Evolutionary conservation across 2,113 vertebrate species (phyloP).

Genomic region (Rattus rattus): DNA sequence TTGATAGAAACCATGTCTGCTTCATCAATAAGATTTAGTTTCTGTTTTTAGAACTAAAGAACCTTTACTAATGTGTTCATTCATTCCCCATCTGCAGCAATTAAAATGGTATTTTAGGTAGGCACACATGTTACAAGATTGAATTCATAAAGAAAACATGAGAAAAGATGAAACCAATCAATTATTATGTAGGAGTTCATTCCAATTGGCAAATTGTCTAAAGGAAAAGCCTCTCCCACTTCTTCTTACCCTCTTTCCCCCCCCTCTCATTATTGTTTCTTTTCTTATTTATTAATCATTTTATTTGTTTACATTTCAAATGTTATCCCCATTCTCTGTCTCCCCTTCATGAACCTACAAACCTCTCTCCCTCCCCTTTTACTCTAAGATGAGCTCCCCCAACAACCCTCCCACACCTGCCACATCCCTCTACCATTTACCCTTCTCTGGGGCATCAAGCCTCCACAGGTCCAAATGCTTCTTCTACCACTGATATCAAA

Average conservation of each 20-base stretch:
- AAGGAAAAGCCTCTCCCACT: background rate
- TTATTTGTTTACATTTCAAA: no score
- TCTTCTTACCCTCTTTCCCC: background rate
- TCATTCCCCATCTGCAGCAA: background rate
- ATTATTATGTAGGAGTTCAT: background rate
- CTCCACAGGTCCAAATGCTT: no score
- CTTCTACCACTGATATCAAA: no score
- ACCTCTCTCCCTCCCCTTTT: no score
- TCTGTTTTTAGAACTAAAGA: conserved; percentile 22
- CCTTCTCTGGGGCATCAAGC: no score
- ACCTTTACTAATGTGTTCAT: background rate
- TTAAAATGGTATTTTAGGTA: background rate
- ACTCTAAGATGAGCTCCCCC: no score
- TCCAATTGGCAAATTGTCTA: background rate
- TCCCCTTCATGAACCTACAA: no score
- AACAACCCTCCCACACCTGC: no score
- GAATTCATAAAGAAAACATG: background rate
- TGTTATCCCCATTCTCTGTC: no score
- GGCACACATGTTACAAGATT: background rate
- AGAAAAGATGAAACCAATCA: background rate
- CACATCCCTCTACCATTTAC: no score
- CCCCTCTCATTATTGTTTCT: no score
- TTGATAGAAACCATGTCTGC: conserved; percentile 34
- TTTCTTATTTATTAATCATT: no score
- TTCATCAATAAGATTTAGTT: background rate